Conservation (phyloP, 1,140 invertebrate species). For the Asbolus verrucosus region DNA sequence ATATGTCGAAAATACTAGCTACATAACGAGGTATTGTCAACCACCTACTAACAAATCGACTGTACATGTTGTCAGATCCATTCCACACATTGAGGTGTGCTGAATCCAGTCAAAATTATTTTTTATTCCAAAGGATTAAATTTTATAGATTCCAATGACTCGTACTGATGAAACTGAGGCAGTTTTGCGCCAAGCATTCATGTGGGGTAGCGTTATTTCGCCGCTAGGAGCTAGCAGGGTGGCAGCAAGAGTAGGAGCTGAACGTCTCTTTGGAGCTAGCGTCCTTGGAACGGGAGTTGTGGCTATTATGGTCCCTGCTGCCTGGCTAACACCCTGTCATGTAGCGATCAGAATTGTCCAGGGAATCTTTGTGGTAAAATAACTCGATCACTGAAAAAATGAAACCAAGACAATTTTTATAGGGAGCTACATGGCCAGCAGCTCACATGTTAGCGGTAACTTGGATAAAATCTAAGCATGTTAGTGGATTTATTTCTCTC, state of each 20-base stretch:
- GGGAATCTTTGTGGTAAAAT: slow-evolving; percentile 70
- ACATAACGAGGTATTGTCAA: slow-evolving; percentile 64
- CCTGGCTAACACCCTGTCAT: slow-evolving; percentile 71
- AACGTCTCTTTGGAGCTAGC: slow-evolving; percentile 69
- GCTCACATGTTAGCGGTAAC: slow-evolving; percentile 72
- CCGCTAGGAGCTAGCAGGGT: slow-evolving; percentile 70
- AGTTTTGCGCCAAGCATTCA: slow-evolving; percentile 69
- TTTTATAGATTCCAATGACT: slow-evolving; percentile 65
- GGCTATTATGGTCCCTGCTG: slow-evolving; percentile 69
- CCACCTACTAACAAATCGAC: slow-evolving; percentile 53
- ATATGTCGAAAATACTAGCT: slow-evolving; percentile 66
- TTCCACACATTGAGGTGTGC: slow-evolving; percentile 64
- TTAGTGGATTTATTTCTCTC: slow-evolving; percentile 71
- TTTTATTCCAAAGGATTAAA: background rate
- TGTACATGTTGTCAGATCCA: slow-evolving; percentile 61
- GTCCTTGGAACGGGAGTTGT: slow-evolving; percentile 69
- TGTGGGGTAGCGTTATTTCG: slow-evolving; percentile 71
- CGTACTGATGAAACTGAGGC: slow-evolving; percentile 69
- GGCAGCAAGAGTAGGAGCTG: slow-evolving; percentile 70
- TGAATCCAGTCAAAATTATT: no score
- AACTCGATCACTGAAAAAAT: background rate
- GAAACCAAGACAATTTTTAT: slow-evolving; percentile 26
- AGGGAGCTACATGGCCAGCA: slow-evolving; percentile 72
- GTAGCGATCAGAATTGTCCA: slow-evolving; percentile 70
- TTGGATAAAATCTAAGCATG: slow-evolving; percentile 71